A percentile compares a stretch with the other conserved stretches of the same genome.
Conservation (phyloP, 2,113 vertebrate genomes). For the Terrapene triunguis region DNA sequence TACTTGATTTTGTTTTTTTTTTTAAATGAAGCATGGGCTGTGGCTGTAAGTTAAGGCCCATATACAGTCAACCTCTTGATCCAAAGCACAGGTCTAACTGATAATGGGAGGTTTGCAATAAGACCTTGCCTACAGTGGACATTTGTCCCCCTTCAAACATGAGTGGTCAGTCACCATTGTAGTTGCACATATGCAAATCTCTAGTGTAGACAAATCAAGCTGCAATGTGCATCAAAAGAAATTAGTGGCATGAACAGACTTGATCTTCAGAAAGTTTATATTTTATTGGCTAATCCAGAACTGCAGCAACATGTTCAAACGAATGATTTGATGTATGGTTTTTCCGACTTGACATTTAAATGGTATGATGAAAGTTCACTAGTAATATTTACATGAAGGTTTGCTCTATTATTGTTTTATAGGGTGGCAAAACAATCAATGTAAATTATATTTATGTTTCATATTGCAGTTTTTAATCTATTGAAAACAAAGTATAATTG, state of each 20-base stretch:
- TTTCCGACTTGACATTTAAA: neutral
- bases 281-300: constrained; percentile 27
- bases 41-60: neutral
- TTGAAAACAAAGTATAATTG: neutral
- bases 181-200: neutral
- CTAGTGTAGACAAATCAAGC: neutral
- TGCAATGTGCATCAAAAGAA: neutral
- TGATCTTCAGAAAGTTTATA: neutral
- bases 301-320: constrained; percentile 8
- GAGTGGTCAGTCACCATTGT: neutral
- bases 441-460: neutral
- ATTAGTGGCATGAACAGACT: neutral
- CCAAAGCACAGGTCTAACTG: neutral
- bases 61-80: neutral
- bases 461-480: neutral
- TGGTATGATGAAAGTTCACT: constrained; percentile 2
- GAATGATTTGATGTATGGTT: neutral
- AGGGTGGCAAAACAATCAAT: neutral
- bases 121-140: neutral
- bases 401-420: neutral
- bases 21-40: neutral
- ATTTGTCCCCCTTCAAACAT: neutral
- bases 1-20: neutral
- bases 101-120: neutral
- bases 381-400: neutral